phyloP scores from a whole-genome alignment of 2,797 vertebrate genomes.

The Limnodromus scolopaceus region DNA sequence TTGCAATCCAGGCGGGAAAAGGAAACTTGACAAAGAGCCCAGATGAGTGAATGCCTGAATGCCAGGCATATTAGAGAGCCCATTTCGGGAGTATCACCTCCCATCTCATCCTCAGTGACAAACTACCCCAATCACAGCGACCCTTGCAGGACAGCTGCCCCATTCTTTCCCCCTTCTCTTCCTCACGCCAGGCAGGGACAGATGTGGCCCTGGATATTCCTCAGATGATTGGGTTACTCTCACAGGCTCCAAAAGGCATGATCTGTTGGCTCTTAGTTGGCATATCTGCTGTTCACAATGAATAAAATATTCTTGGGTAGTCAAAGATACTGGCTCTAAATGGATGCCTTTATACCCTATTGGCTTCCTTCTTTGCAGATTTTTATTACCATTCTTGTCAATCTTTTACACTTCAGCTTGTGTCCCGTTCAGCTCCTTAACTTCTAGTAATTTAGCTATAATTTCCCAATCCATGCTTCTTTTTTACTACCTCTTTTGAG shows the following conservation, averaged over 20 bases:
- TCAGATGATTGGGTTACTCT: slow-evolving; percentile 39
- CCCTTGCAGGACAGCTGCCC: slow-evolving; percentile 53
- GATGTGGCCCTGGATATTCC: slow-evolving; percentile 37
- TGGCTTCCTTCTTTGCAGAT: neutral
- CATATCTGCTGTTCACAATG: neutral
- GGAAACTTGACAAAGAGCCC: slow-evolving; percentile 1
- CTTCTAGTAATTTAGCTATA: neutral
- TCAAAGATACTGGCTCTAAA: neutral
- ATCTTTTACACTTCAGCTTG: neutral
- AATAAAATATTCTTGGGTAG: neutral
- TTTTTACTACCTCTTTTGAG: neutral
- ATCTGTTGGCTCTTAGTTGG: neutral
- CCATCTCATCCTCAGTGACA: neutral
- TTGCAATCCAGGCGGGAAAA: neutral
- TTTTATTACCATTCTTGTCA: neutral
- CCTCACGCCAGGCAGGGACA: slow-evolving; percentile 23
- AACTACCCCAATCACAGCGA: neutral
- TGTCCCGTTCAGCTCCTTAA: neutral
- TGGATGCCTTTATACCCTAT: neutral
- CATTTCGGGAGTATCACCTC: neutral
- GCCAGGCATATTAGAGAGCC: neutral
- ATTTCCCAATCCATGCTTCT: neutral
- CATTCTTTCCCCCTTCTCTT: slow-evolving; percentile 13
- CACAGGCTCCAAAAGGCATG: neutral
- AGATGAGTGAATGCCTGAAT: neutral